Base-by-base conservation (phyloP, 37 sponge, comb jelly and placozoan genomes). In the Ianthella basta region DNA sequence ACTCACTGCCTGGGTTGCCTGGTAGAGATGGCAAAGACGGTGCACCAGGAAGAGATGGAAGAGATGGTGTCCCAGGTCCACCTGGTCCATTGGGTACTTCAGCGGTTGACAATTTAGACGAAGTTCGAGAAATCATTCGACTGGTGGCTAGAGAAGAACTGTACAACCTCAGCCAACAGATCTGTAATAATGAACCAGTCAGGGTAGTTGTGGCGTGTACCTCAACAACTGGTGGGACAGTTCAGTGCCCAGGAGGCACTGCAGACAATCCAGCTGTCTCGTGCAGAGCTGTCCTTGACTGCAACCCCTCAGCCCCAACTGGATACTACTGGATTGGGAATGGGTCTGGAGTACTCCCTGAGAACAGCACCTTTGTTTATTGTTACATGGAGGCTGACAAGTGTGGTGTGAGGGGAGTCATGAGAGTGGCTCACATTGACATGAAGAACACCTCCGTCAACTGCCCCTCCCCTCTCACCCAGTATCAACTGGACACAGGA, bases 321-420 rank as follows among this genome's bases (percentile, higher is more conserved):
- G 29, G 27, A 30, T 64, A 64, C 66, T 64, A 64, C 66, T 64
- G 66, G 66, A 64, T 64, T 29, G 66, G 27, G 66, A 64, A 24
- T 21, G 66, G 29, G 8, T 29, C 23, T 29, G 66, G 27, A 64
- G 66, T 24, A 16, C 27, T 30, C 8, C 23, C 6, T 64, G 66
- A 29, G 14, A 64, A 30, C 27, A n/a, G n/a, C n/a, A n/a, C n/a
- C n/a, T n/a, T 64, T 21, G n/a, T 64, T 8, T 64, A 64, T 30
- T 64, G 66, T 16, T 20, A 64, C 66, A 64, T 64, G 66, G 66
- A 64, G n/a, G 66, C 14, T 29, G 66, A 64, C 66, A 64, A 64
- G 66, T 64, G 66, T 64, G 66, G 66, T 29, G 66, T 64, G 66
- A 64, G 66, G 27, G 66, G 66, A 20, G n/a, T 64, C 29, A 64